Conservation (phyloP, 2,888 invertebrate species). For the Thalpophila matura region DNA sequence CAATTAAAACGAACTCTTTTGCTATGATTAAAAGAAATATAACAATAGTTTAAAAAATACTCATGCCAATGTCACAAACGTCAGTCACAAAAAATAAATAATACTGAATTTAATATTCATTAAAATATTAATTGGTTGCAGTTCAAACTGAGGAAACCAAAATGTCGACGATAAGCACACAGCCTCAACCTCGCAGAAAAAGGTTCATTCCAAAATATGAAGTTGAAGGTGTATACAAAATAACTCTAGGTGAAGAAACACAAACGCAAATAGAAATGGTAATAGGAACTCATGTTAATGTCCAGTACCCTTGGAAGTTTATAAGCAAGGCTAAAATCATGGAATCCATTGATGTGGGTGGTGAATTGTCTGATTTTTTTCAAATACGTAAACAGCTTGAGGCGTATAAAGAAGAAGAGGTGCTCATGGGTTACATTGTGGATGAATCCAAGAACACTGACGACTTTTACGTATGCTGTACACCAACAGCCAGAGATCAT, state of each 20-base stretch:
- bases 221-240: slow-evolving; percentile 89
- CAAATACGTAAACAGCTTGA: slow-evolving; percentile 80
- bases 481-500: slow-evolving; percentile 89
- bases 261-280: slow-evolving; percentile 92
- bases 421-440: slow-evolving; percentile 93
- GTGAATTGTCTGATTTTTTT: slow-evolving; percentile 86
- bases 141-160: slow-evolving; percentile 66
- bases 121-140: slow-evolving; percentile 62
- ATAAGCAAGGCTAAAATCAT: slow-evolving; percentile 91
- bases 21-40: not conserved
- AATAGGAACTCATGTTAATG: slow-evolving; percentile 93
- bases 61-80: slow-evolving; percentile 1
- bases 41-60: not conserved
- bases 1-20: too few species aligned
- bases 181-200: slow-evolving; percentile 80
- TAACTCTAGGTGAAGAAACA: slow-evolving; percentile 89
- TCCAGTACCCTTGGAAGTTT: slow-evolving; percentile 94
- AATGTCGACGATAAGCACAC: slow-evolving; percentile 62
- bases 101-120: not conserved
- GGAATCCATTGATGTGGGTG: slow-evolving; percentile 91
- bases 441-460: slow-evolving; percentile 91
- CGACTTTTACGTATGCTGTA: slow-evolving; percentile 93
- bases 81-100: slow-evolving; percentile 13
- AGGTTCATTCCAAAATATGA: slow-evolving; percentile 87
- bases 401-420: slow-evolving; percentile 80